Base-by-base conservation (phyloP, 2,888 invertebrate genomes). In the Strigamia transsilvanica region DNA sequence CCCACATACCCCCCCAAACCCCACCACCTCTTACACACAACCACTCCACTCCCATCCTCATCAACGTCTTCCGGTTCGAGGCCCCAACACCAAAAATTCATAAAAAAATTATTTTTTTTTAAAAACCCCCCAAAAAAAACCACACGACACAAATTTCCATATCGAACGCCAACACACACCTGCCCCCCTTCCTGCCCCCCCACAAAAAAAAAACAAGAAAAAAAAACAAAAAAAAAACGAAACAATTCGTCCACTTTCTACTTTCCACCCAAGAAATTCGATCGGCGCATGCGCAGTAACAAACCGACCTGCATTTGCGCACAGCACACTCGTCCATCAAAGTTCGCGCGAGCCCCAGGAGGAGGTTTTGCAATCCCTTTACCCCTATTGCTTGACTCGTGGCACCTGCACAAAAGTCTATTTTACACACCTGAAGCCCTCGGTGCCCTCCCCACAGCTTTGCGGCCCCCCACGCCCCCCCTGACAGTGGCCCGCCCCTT, bases 1-100 rank as follows among this genome's bases (percentile, higher is more conserved):
- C 41, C 80, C n/a, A 18, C 83, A 82, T 82, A 66, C 42, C 41
- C 80, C n/a, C 32, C 42, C 82, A 38, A 27, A n/a, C 80, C 32
- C 15, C 51, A 32, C 51, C 77, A 61, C 61, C 61, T 79, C 81
- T 46, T n/a, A n/a, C n/a, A n/a, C n/a, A n/a, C 34, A 34, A 7
- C 0, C 80, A 73, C 61, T 79, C 81, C 51, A 80, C 46, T 32
- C 82, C 41, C 21, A 23, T n/a, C 3, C 61, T 18, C 61, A 61
- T 61, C 61, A 61, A 21, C 61, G 61, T 61, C 61, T 61, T 61
- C 61, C 61, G 61, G 61, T 61, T 61, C 21, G 61, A 61, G 61
- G 61, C 6, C 34, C 61, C 61, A 61, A 61, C 61, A 61, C 61
- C 61, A 61, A 61, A 61, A 61, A 61, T 61, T 61, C 18, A 61